Base-by-base conservation (phyloP, 2,797 vertebrate genomes). In the Thripadectes ignobilis region DNA sequence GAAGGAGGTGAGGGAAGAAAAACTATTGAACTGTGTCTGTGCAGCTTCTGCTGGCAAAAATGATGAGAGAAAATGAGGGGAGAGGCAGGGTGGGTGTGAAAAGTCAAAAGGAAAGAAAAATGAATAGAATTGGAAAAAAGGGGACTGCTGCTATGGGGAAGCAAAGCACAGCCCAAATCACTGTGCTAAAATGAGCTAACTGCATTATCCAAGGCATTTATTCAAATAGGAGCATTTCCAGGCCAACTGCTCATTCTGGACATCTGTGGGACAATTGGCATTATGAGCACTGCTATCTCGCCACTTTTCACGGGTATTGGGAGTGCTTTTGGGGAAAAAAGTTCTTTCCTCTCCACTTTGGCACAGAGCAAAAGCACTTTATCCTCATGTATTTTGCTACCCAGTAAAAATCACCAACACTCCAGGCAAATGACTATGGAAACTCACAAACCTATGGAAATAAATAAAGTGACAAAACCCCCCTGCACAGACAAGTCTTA, bases 41-140 rank as follows among this genome's bases (percentile, higher is more conserved):
- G 5, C 66, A 39, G 73, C n/a, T 65, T 62, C 21, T 0, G 1
- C 21, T 54, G 78, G 22, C 59, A 76, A 87, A 90, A 93, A 61
- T 39, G 46, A 17, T 2, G n/a, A 67, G 38, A 86, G 32, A 75
- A 61, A 83, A 55, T 5, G 30, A 95, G 30, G 10, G 65, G 72
- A 73, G 84, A 83, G 66, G 65, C 29, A 9, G 10, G 43, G 74
- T 26, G 54, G 36, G 48, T 79, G 13, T 74, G 36, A 72, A 48
- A 39, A 82, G 62, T 45, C 26, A 88, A 68, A 84, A 88, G 19
- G n/a, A 67, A 75, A 76, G 49, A 51, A 84, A 81, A 92, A 86
- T 29, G 1, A 86, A 73, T 5, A 32, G 26, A 63, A 61, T 21
- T 7, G 38, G 45, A 19, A 67, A 81, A 72, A 72, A 26, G 16